Percentiles rank a stretch among this genome's conserved stretches.
Conservation (phyloP, 2,888 invertebrate species). For the Actias luna region DNA sequence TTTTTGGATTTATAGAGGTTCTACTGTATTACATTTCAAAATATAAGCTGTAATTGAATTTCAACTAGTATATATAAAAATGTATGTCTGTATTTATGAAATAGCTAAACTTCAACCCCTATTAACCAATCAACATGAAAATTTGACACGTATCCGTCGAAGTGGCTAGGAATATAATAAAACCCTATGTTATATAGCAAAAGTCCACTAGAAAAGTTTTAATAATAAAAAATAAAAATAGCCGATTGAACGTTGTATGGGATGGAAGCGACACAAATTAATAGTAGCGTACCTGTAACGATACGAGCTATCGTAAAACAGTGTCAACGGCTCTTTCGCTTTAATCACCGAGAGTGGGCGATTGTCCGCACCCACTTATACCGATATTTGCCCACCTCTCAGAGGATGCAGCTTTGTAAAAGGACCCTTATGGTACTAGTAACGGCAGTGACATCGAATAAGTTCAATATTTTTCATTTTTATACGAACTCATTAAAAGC, state of each 20-base stretch:
- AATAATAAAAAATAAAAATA: neutral
- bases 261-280: constrained; percentile 52
- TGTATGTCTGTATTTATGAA: too few species aligned
- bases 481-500: neutral
- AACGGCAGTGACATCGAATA: constrained; percentile 49
- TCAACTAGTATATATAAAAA: too few species aligned
- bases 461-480: neutral
- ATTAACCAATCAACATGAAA: too few species aligned
- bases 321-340: constrained; percentile 76
- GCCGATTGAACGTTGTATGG: constrained; percentile 18
- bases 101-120: too few species aligned
- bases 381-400: constrained; percentile 71
- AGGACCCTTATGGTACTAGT: constrained; percentile 56
- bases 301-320: constrained; percentile 68
- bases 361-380: constrained; percentile 69
- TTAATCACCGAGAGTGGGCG: constrained; percentile 79
- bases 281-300: constrained; percentile 54
- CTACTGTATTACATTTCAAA: too few species aligned
- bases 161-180: too few species aligned
- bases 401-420: constrained; percentile 71
- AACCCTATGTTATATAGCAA: neutral
- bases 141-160: too few species aligned
- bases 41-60: too few species aligned
- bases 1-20: too few species aligned
- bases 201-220: neutral